Conservation (phyloP, 2,888 invertebrate genomes). For the Drosophila aldrichi region DNA sequence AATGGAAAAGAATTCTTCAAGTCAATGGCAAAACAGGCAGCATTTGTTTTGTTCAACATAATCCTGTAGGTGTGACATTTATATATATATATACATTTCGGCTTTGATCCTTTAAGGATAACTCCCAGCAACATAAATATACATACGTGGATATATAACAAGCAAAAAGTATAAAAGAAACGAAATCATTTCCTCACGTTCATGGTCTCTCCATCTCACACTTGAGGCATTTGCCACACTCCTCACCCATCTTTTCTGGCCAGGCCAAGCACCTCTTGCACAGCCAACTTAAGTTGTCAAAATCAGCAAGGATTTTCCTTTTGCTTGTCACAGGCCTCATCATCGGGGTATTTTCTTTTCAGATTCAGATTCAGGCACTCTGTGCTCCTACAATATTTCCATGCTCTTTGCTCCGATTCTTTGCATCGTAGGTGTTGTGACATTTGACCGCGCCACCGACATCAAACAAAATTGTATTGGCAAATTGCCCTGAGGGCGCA, state of each 20-base stretch:
- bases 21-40: slow-evolving; percentile 66
- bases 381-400: neutral
- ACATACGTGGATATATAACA: slow-evolving; percentile 10
- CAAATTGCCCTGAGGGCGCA: slow-evolving; percentile 8
- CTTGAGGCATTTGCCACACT: slow-evolving; percentile 48
- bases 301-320: slow-evolving; percentile 66
- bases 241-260: neutral
- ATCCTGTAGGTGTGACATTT: slow-evolving; percentile 78
- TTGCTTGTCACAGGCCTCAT: slow-evolving; percentile 22
- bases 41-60: slow-evolving; percentile 65
- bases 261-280: slow-evolving; percentile 10
- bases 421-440: slow-evolving; percentile 28
- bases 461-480: slow-evolving; percentile 50
- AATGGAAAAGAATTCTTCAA: slow-evolving; percentile 47
- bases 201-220: slow-evolving; percentile 13
- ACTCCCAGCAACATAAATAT: slow-evolving; percentile 39
- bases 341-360: slow-evolving; percentile 59
- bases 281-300: slow-evolving; percentile 74
- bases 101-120: slow-evolving; percentile 81
- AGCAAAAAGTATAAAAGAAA: slow-evolving; percentile 30
- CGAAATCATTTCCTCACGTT: slow-evolving; percentile 29
- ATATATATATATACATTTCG: slow-evolving; percentile 77
- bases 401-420: slow-evolving; percentile 20
- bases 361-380: slow-evolving; percentile 32
- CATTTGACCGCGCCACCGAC: slow-evolving; percentile 64